Conservation (phyloP, 2,888 invertebrate genomes). For the Iphiclides podalirius region DNA sequence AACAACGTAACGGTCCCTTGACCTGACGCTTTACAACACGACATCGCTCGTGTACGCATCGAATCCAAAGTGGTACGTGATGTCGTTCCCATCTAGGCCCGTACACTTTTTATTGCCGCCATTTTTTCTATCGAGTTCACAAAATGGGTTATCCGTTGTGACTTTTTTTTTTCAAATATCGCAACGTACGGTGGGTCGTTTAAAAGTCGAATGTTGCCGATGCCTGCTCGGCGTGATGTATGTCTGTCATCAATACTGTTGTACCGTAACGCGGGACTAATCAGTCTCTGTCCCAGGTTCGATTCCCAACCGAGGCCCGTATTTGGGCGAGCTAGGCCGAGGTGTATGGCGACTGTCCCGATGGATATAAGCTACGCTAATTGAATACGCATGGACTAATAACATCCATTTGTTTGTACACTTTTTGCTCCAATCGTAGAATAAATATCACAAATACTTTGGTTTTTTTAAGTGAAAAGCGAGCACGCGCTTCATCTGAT, state of each 20-base stretch:
- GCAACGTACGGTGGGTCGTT: not conserved
- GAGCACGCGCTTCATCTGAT: no score
- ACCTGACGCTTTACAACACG: slow-evolving; percentile 19
- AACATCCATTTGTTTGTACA: not conserved
- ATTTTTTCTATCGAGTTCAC: slow-evolving; percentile 9
- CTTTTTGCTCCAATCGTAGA: no score
- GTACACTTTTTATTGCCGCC: slow-evolving; percentile 11
- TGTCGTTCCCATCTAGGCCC: slow-evolving; percentile 17
- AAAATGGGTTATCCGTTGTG: not conserved
- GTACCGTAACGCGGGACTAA: no score
- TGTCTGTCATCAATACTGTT: no score
- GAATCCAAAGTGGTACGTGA: slow-evolving; percentile 19
- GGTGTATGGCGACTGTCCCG: not conserved
- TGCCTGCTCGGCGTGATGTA: no score
- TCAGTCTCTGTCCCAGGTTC: no score
- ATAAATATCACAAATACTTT: no score
- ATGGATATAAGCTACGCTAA: not conserved
- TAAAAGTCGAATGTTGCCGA: not conserved
- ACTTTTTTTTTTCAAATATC: slow-evolving; percentile 2
- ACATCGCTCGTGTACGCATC: slow-evolving; percentile 16
- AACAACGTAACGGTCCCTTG: slow-evolving; percentile 16
- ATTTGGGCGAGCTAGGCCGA: no score
- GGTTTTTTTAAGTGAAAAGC: no score
- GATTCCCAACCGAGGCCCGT: no score
- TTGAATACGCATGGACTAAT: not conserved